A percentile compares a stretch with the other conserved stretches of the same genome.
Conservation (phyloP, 2,113 vertebrate species). For the Microcebus jonahi region DNA sequence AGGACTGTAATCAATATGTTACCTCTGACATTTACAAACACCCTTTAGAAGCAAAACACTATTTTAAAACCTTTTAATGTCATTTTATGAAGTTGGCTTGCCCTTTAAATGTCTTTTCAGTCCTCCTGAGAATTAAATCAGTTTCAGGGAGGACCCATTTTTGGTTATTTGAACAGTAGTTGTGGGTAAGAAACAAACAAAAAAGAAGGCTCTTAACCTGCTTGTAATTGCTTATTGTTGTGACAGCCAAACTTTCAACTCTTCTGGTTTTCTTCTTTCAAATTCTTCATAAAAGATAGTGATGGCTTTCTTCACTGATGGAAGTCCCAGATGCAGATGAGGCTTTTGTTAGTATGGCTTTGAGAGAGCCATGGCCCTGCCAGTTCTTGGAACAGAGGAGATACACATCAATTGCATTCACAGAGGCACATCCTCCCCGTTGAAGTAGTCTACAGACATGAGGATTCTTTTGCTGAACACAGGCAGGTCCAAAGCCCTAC, state of each 20-base stretch:
- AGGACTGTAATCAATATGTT: conserved; percentile 74
- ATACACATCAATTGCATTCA: background rate
- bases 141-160: conserved; percentile 55
- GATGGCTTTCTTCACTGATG: background rate
- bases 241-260: background rate
- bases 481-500: background rate
- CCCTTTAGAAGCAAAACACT: conserved; percentile 63
- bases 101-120: conserved; percentile 71
- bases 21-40: conserved; percentile 79
- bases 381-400: background rate
- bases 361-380: background rate
- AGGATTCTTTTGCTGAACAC: background rate
- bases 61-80: conserved; percentile 78
- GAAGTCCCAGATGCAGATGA: background rate
- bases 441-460: background rate
- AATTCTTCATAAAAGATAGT: background rate
- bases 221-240: background rate
- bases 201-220: background rate
- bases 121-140: conserved; percentile 46
- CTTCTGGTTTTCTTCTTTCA: background rate
- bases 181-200: conserved; percentile 23
- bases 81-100: conserved; percentile 58
- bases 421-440: background rate
- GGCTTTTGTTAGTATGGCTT: background rate
- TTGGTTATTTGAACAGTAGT: conserved; percentile 46